Conservation (phyloP, 2,797 vertebrate genomes). For the Phalanger gymnotis region DNA sequence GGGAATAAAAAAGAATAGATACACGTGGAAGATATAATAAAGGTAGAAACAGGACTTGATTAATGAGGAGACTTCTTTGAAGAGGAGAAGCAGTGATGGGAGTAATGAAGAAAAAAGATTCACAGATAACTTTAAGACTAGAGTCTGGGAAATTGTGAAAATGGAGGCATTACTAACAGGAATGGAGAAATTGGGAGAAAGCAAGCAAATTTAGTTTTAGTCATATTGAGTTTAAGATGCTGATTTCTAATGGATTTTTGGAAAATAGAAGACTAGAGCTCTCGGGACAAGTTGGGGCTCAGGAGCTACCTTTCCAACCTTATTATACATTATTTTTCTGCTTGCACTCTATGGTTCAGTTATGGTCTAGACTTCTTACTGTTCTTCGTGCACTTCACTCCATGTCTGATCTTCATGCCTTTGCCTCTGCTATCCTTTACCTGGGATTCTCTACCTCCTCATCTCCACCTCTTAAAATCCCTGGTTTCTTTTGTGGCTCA, state of each 20-base stretch:
- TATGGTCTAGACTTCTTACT: no score
- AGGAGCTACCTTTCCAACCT: no score
- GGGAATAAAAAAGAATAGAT: not conserved
- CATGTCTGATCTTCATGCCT: no score
- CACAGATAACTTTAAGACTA: not conserved
- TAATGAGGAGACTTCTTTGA: not conserved
- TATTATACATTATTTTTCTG: no score
- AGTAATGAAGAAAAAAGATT: not conserved
- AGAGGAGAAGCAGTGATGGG: not conserved
- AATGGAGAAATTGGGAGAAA: not conserved
- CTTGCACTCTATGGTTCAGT: no score
- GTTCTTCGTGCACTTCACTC: no score
- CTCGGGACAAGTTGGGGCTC: not conserved
- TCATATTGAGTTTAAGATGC: not conserved
- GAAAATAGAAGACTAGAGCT: not conserved
- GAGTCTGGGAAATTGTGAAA: not conserved
- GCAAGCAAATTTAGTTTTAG: not conserved
- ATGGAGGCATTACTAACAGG: not conserved
- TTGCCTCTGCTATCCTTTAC: no score
- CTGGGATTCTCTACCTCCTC: no score
- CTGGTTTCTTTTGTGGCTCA: no score
- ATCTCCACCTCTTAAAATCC: no score
- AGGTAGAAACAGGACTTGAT: not conserved
- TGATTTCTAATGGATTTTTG: not conserved
- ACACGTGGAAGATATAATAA: not conserved